Base-by-base conservation (phyloP, 2,113 vertebrate species). In the Cnemophilus loriae region DNA sequence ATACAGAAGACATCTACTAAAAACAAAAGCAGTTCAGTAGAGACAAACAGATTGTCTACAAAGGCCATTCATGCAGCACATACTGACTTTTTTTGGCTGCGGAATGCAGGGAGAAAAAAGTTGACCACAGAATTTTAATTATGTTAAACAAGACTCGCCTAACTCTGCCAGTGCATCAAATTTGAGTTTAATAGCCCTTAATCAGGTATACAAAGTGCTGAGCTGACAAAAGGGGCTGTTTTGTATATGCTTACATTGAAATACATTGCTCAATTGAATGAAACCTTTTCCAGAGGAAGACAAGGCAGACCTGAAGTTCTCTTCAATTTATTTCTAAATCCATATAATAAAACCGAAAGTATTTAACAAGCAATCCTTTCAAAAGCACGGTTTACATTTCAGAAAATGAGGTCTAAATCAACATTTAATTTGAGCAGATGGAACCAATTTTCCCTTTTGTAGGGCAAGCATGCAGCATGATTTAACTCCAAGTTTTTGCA, bases 41-140 rank as follows among this genome's bases (percentile, higher is more conserved):
- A 86, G 92, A 97, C 95, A 98, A 95, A 97, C 84, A 97, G 84
- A 94, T 93, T 88, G 89, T 82, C 83, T 71, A 95, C 92, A 97
- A 97, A 97, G 67, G 74, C 94, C 87, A 94, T 97, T 96, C 69
- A 96, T 41, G 13, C 88, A 76, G 71, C 73, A 96, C 10, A 24
- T 91, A 96, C 39, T 82, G 83, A 89, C 96, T 94, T 95, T 95
- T 76, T 82, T 94, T 96, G 64, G 61, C 84, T 73, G 67, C 0
- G 28, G 94, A 97, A 98, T 95, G 96, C 35, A 71, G 44, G n/a
- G 60, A 6, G 4, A 7, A 35, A 57, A 50, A 69, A 44, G 69
- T 68, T 94, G 90, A 95, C 91, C 92, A 92, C 87, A 96, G 78
- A 97, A 97, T 97, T 96, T 97, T 97, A 97, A 97, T 97, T 94